These are phyloP conservation scores for Triplophysa siluroides DNA, from an alignment of 2,113 vertebrate species.

Conservation along the genomic window DNA sequence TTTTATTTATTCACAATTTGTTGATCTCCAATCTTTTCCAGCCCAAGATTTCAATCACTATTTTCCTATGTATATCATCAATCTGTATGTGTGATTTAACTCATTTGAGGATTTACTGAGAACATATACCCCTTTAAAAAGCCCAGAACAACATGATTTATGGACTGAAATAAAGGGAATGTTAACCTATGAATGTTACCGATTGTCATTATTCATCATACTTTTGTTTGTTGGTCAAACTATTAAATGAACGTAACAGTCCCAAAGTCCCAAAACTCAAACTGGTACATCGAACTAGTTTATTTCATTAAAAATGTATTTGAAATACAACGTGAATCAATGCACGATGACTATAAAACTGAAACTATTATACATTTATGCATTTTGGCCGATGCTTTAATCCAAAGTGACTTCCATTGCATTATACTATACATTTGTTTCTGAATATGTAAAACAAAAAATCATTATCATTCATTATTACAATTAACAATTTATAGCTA, in stretches of 20 bases:
- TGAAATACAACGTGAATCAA: slow-evolving; percentile 13
- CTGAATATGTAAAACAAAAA: no score
- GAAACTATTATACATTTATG: no score
- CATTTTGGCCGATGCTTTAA: no score
- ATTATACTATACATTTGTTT: no score
- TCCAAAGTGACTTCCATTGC: no score
- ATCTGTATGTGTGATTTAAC: slow-evolving; percentile 6
- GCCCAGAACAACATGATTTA: slow-evolving; percentile 20
- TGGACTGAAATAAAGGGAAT: slow-evolving; percentile 34
- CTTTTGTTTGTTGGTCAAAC: slow-evolving; percentile 21
- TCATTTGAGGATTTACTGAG: slow-evolving; percentile 26
- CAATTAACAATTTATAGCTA: no score
- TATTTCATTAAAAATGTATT: slow-evolving; percentile 51
- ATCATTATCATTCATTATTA: no score
- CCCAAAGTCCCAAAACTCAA: slow-evolving; percentile 37
- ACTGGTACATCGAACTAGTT: slow-evolving; percentile 28
- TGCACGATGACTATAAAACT: background rate
- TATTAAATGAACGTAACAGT: slow-evolving; percentile 55
- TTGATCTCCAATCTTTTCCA: slow-evolving; percentile 21
- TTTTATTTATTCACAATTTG: slow-evolving; percentile 38
- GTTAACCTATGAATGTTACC: slow-evolving; percentile 3
- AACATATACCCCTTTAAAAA: background rate
- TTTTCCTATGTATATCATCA: slow-evolving; percentile 12
- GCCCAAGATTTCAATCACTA: slow-evolving; percentile 13
- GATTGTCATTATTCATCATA: slow-evolving; percentile 45